phyloP scores from a whole-genome alignment of 2,888 invertebrate genomes.

The Alsophila aescularia region DNA sequence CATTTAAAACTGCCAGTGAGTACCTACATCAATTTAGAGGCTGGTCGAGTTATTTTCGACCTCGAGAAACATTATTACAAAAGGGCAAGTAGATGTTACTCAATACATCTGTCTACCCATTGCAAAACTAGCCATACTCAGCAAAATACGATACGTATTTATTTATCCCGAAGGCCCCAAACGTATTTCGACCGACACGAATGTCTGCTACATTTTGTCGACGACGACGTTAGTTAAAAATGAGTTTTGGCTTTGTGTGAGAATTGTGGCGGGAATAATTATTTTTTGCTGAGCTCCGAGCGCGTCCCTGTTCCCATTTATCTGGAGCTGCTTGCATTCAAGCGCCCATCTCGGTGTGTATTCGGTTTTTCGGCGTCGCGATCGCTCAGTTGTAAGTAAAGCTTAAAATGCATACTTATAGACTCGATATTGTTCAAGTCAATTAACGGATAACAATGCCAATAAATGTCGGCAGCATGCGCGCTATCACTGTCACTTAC shows the following conservation, averaged over 20 bases:
- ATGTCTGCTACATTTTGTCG: conserved; percentile 50
- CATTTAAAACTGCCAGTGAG: too few species aligned
- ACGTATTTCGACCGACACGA: conserved; percentile 34
- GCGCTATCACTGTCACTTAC: conserved; percentile 3
- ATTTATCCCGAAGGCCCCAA: conserved; percentile 28
- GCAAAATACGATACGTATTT: conserved; percentile 28
- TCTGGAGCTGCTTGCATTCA: conserved; percentile 61
- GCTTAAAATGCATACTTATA: conserved; percentile 17
- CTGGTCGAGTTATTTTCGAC: conserved; percentile 1
- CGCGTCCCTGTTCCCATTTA: conserved; percentile 60
- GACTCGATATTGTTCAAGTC: conserved; percentile 4
- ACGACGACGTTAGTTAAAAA: conserved; percentile 55
- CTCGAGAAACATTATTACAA: conserved; percentile 24
- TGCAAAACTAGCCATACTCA: conserved; percentile 24
- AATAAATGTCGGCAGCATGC: conserved; percentile 10
- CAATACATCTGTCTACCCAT: conserved; percentile 27
- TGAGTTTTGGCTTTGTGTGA: conserved; percentile 60
- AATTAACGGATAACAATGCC: conserved; percentile 23
- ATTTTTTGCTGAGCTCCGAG: conserved; percentile 59
- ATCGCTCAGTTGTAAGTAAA: conserved; percentile 12
- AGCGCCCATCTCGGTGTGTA: conserved; percentile 51
- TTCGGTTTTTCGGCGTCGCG: conserved; percentile 47
- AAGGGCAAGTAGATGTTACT: conserved; percentile 17
- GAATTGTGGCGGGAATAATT: conserved; percentile 61
- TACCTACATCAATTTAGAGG: conserved; percentile 14